Conservation (phyloP, 2,113 vertebrate species). For the Chloropsis cyanopogon region DNA sequence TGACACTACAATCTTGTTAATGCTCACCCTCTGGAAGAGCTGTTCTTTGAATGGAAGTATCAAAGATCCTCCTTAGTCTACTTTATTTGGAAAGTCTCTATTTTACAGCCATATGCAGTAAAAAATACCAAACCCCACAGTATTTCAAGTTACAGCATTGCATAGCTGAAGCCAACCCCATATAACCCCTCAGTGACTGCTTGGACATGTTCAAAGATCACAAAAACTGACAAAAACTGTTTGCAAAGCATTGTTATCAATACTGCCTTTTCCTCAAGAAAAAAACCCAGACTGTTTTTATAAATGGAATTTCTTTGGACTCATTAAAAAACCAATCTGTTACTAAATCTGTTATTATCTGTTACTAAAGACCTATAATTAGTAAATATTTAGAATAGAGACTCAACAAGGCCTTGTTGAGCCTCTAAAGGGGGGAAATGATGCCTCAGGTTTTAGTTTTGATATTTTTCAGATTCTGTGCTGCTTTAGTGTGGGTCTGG, state of each 20-base stretch:
- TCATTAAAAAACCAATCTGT: not conserved
- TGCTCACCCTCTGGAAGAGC: not conserved
- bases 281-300: not conserved
- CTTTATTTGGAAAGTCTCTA: not conserved
- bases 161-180: not conserved
- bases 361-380: too few relatives aligned
- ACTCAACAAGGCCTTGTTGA: too few relatives aligned
- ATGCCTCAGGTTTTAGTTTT: too few relatives aligned
- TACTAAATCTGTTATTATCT: too few relatives aligned
- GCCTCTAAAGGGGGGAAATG: too few relatives aligned
- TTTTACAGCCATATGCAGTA: not conserved
- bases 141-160: not conserved
- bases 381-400: too few relatives aligned
- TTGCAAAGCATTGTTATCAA: not conserved
- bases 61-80: not conserved
- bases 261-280: not conserved
- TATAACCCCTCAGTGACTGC: not conserved
- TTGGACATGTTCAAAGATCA: not conserved
- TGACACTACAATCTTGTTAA: not conserved
- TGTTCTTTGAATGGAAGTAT: slow-evolving; percentile 2
- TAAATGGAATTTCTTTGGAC: not conserved
- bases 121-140: not conserved
- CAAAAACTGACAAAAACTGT: not conserved
- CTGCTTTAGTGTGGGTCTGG: too few relatives aligned
- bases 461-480: too few relatives aligned